Conservation (phyloP, 1,140 invertebrate species). For the Galendromus occidentalis region DNA sequence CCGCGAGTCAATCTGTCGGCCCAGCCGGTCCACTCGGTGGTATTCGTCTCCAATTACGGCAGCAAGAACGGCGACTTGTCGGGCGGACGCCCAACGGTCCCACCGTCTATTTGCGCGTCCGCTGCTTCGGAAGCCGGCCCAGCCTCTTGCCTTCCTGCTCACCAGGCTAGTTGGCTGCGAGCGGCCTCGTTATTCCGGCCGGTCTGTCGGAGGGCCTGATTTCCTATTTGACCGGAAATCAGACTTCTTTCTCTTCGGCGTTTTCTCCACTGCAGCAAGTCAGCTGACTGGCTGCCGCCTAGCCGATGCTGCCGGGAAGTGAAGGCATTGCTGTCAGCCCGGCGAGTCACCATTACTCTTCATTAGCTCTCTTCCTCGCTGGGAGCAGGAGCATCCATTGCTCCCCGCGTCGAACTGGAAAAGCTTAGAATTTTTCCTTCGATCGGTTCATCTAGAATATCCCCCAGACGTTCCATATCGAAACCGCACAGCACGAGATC, state of each 20-base stretch:
- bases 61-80: too few species aligned
- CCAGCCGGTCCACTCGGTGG: too few species aligned
- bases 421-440: too few species aligned
- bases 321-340: not conserved
- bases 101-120: not conserved
- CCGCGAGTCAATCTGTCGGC: too few species aligned
- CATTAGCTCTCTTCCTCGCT: not conserved
- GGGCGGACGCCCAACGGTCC: too few species aligned
- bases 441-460: too few species aligned
- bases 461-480: too few species aligned
- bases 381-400: not conserved
- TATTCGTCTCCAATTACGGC: too few species aligned
- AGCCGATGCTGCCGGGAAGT: not conserved
- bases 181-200: constrained; percentile 2
- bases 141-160: not conserved
- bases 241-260: not conserved
- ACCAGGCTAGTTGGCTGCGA: not conserved
- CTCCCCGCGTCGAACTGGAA: too few species aligned
- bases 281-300: not conserved
- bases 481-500: too few species aligned
- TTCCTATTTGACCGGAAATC: constrained; percentile 12
- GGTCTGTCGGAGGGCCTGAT: not conserved
- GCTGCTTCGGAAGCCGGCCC: not conserved
- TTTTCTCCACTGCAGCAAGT: not conserved
- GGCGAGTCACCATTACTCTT: constrained; percentile 10